Evolutionary conservation across 2,797 vertebrate genomes (phyloP).

Genomic region (Calcarius lapponicus): DNA sequence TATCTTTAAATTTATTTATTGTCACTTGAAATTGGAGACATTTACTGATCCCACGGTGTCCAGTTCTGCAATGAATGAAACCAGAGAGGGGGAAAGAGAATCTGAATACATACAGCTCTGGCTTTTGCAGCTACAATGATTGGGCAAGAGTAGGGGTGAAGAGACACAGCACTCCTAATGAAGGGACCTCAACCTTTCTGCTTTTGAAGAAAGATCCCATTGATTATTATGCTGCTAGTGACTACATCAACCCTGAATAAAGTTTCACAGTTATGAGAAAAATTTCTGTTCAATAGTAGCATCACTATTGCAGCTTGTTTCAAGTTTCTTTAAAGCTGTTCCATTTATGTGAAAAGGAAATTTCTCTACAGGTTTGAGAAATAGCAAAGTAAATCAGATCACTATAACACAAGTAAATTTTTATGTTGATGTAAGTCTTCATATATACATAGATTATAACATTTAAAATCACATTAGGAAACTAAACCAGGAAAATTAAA

Average conservation of each 20-base stretch:
- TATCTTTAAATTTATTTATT: slow-evolving; percentile 12
- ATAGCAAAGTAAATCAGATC: background rate
- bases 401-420: background rate
- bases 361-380: background rate
- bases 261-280: background rate
- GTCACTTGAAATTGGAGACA: background rate
- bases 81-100: background rate
- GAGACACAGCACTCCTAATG: background rate
- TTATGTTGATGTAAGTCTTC: background rate
- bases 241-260: background rate
- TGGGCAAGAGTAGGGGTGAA: background rate
- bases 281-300: background rate
- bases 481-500: background rate
- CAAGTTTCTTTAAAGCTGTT: background rate
- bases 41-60: background rate
- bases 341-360: background rate
- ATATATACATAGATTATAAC: background rate
- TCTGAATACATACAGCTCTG: background rate
- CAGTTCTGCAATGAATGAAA: background rate
- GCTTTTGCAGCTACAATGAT: background rate
- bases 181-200: background rate
- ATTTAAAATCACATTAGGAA: background rate
- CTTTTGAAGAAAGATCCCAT: background rate
- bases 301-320: background rate
- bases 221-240: background rate